phyloP scores from a whole-genome alignment of 2,888 invertebrate species.

The Tupiocoris notatus region DNA sequence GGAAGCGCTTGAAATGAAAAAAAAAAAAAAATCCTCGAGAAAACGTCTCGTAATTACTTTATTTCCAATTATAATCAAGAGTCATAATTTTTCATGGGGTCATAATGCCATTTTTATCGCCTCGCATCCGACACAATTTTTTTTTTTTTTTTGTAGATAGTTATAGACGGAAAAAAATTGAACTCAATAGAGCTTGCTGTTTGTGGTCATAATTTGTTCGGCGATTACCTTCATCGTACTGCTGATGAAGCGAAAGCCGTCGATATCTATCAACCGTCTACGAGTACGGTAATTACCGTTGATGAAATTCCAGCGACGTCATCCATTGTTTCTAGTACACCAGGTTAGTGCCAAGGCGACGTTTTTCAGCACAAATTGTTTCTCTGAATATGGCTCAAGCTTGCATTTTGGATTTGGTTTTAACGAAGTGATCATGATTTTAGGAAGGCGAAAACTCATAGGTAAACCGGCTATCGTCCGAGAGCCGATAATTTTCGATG shows the following conservation, averaged over 20 bases:
- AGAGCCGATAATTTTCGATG: slow-evolving; percentile 18
- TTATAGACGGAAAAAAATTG: slow-evolving; percentile 1
- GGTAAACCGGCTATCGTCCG: not conserved
- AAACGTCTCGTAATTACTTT: not conserved
- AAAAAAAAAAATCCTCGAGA: not conserved
- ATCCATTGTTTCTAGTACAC: not conserved
- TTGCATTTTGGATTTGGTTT: too few species aligned
- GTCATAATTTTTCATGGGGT: too few species aligned
- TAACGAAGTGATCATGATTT: too few species aligned
- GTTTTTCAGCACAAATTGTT: too few species aligned
- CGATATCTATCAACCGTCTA: not conserved
- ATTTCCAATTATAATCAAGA: not conserved
- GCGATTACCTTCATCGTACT: not conserved
- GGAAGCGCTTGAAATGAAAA: too few species aligned
- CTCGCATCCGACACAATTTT: too few species aligned
- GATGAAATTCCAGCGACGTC: not conserved
- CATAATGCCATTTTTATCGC: too few species aligned
- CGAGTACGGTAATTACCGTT: not conserved
- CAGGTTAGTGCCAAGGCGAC: too few species aligned
- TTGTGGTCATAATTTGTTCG: not conserved
- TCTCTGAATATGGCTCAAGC: too few species aligned
- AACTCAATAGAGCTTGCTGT: slow-evolving; percentile 5
- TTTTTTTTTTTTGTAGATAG: not conserved
- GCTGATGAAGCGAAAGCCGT: not conserved
- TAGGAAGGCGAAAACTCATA: not conserved